phyloP scores from a whole-genome alignment of 2,888 invertebrate species.

The Listrodromus nycthemerus region DNA sequence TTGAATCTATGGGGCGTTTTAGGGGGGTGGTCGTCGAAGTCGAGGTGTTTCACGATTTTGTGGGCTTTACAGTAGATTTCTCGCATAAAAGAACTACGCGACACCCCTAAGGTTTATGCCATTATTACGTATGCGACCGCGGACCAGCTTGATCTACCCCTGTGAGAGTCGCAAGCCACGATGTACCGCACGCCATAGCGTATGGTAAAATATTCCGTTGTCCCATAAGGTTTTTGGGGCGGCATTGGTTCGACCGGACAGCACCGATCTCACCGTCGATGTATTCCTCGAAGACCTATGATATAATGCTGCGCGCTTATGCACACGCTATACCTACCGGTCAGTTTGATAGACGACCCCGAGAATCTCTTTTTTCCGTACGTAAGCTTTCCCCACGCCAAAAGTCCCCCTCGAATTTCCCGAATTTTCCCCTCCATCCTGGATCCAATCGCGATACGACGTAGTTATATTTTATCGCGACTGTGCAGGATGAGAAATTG shows the following conservation, averaged over 20 bases:
- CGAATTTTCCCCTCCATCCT: neutral
- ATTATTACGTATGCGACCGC: slow-evolving; percentile 82
- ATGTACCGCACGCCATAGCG: slow-evolving; percentile 62
- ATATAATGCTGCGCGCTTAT: slow-evolving; percentile 22
- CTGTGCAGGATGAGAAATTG: slow-evolving; percentile 33
- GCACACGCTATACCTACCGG: slow-evolving; percentile 44
- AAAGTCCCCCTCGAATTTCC: slow-evolving; percentile 27
- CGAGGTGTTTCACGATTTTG: slow-evolving; percentile 73
- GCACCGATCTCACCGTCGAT: slow-evolving; percentile 41
- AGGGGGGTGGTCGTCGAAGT: slow-evolving; percentile 64
- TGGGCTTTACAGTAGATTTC: slow-evolving; percentile 80
- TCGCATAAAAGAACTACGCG: slow-evolving; percentile 76
- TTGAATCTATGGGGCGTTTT: slow-evolving; percentile 67
- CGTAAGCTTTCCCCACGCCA: slow-evolving; percentile 1
- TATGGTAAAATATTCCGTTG: slow-evolving; percentile 74
- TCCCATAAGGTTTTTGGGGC: slow-evolving; percentile 8
- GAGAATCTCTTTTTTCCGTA: slow-evolving; percentile 37
- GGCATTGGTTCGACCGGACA: slow-evolving; percentile 14
- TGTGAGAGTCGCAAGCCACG: slow-evolving; percentile 14
- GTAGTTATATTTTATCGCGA: slow-evolving; percentile 13
- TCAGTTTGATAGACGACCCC: slow-evolving; percentile 55
- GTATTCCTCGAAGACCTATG: slow-evolving; percentile 19
- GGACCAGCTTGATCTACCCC: slow-evolving; percentile 57
- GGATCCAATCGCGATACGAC: slow-evolving; percentile 30
- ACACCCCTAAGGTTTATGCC: slow-evolving; percentile 80